Evolutionary conservation across 2,113 vertebrate genomes (phyloP).

Genomic region (Gallinago media): DNA sequence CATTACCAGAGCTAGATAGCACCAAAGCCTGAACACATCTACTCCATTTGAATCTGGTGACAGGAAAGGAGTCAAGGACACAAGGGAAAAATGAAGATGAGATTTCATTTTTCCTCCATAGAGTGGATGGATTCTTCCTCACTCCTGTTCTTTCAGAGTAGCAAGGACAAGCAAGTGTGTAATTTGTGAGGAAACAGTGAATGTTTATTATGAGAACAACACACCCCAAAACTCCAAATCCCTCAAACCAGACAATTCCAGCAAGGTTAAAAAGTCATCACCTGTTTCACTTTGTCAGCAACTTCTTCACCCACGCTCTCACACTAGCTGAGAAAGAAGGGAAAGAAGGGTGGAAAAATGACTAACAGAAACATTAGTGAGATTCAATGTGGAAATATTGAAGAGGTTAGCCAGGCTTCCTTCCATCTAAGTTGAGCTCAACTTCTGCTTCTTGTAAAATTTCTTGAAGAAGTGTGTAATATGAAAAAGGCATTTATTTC

Average conservation of each 20-base stretch:
- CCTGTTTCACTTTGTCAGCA: not conserved
- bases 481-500: not conserved
- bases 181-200: not conserved
- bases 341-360: not conserved
- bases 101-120: not conserved
- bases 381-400: not conserved
- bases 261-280: not conserved
- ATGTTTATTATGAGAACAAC: not conserved
- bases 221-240: not conserved
- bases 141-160: not conserved
- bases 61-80: not conserved
- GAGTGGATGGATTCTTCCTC: not conserved
- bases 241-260: not conserved
- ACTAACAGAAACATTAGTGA: not conserved
- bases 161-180: not conserved
- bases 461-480: not conserved
- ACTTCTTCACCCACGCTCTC: not conserved
- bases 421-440: not conserved
- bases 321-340: not conserved
- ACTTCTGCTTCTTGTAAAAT: not conserved
- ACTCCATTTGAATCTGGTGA: not conserved
- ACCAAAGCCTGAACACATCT: not conserved
- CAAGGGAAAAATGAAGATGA: not conserved
- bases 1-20: not conserved
- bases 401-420: not conserved